Base-by-base conservation (phyloP, 2,113 vertebrate genomes). In the Lepus europaeus region DNA sequence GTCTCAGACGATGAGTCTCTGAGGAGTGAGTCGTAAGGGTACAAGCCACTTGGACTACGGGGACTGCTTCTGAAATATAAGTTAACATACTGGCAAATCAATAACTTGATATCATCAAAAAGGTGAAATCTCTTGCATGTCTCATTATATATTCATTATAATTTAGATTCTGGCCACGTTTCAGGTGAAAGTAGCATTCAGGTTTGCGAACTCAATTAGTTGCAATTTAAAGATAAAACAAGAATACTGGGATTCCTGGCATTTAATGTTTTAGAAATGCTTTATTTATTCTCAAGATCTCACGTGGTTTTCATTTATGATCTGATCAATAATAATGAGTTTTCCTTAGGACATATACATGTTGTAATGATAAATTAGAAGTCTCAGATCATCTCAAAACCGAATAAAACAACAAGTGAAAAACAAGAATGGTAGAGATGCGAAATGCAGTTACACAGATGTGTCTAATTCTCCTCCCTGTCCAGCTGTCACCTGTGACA, bases 191-290 rank as follows among this genome's bases (percentile, higher is more conserved):
- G 12, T 45, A 53, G 0, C 12, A 83, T 17, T 23, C 59, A 78
- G 4, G 33, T 10, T 13, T 83, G 3, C 29, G 49, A 63, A 22
- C 13, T 4, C 56, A 12, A 29, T 73, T 69, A 70, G 70, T 39
- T 89, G 45, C 11, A 88, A 78, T 93, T 78, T 83, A 87, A 78
- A 87, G 49, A 83, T 68, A 39, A 87, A 82, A 66, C 8, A 76
- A 68, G n/a, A 31, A 56, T 61, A 72, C 59, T 74, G 68, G 7
- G 1, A 78, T 77, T 70, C 74, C 9, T 76, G 45, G 36, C 56
- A 39, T 53, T 66, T 27, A 53, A 12, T 56, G n/a, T 49, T 72
- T 83, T 45, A 70, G 59, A 39, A 87, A 83, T 72, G 11, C 22
- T 76, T 29, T 66, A 49, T 79, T 84, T 63, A 45, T 74, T 29